Conservation (phyloP, 2,113 vertebrate genomes). For the Acanthochromis polyacanthus region DNA sequence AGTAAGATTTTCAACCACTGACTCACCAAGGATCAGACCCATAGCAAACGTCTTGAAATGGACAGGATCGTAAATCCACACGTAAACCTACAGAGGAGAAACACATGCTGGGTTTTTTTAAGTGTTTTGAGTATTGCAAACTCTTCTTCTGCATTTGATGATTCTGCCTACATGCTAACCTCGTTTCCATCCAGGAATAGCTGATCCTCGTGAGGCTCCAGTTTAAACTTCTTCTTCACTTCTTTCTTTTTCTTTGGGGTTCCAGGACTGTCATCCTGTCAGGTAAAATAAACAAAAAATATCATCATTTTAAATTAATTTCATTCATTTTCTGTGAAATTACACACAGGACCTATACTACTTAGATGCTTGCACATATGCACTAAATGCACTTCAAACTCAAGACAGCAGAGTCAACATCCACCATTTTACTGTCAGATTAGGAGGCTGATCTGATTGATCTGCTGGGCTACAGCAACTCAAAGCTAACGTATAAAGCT, state of each 20-base stretch:
- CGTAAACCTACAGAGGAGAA: slow-evolving; percentile 88
- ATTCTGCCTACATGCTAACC: slow-evolving; percentile 74
- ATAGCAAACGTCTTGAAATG: slow-evolving; percentile 99
- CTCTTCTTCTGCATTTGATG: rapidly evolving
- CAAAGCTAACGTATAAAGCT: slow-evolving; percentile 5
- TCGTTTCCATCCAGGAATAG: slow-evolving; percentile 98
- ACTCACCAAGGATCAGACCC: slow-evolving; percentile 98
- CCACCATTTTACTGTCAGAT: not conserved
- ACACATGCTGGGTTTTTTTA: not conserved
- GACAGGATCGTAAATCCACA: slow-evolving; percentile 99
- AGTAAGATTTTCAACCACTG: not conserved
- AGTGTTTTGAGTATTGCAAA: not conserved
- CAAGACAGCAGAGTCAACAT: slow-evolving; percentile 13
- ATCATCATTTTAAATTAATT: not conserved
- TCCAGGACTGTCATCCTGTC: slow-evolving; percentile 94
- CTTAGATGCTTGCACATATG: no score
- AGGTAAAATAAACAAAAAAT: not conserved
- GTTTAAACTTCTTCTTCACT: slow-evolving; percentile 99
- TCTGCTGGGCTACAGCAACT: not conserved
- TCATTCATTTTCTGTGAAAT: not conserved
- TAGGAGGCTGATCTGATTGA: not conserved
- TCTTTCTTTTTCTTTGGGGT: slow-evolving; percentile 98
- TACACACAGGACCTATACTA: not conserved
- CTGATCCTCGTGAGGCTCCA: slow-evolving; percentile 97
- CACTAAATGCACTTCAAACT: slow-evolving; percentile 40